Conservation (phyloP, 2,888 invertebrate species). For the Pediacus dermestoides region DNA sequence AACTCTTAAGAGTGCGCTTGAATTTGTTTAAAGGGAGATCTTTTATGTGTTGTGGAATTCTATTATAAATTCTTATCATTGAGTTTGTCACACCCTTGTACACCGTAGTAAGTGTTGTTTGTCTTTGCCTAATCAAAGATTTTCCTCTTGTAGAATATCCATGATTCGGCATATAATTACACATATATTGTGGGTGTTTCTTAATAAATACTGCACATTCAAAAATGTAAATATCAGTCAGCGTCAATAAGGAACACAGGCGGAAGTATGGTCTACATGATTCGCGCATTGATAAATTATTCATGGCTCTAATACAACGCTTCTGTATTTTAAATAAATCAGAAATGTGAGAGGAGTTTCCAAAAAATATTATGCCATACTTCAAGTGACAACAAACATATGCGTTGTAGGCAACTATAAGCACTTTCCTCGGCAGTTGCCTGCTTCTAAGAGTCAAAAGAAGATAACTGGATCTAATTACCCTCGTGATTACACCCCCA, state of each 20-base stretch:
- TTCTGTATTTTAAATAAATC: neutral
- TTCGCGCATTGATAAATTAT: neutral
- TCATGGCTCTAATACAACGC: neutral
- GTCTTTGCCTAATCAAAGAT: too few species aligned
- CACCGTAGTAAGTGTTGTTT: neutral
- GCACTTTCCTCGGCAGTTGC: neutral
- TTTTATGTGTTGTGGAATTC: neutral
- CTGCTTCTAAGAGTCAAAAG: neutral
- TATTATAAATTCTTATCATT: neutral
- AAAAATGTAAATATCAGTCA: slow-evolving; percentile 3
- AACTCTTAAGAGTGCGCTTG: neutral
- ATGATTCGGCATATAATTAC: too few species aligned
- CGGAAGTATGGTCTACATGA: neutral
- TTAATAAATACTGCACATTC: neutral
- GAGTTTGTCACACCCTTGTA: neutral
- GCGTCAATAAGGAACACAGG: neutral
- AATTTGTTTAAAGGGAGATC: neutral
- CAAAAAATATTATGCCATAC: slow-evolving; percentile 1
- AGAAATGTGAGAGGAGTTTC: neutral
- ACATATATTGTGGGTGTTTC: too few species aligned
- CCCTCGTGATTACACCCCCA: neutral
- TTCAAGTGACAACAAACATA: neutral
- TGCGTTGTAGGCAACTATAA: neutral
- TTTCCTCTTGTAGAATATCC: too few species aligned
- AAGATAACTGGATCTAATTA: neutral